Evolutionary conservation across 2,113 vertebrate genomes (phyloP).

Genomic region (Xiphias gladius): DNA sequence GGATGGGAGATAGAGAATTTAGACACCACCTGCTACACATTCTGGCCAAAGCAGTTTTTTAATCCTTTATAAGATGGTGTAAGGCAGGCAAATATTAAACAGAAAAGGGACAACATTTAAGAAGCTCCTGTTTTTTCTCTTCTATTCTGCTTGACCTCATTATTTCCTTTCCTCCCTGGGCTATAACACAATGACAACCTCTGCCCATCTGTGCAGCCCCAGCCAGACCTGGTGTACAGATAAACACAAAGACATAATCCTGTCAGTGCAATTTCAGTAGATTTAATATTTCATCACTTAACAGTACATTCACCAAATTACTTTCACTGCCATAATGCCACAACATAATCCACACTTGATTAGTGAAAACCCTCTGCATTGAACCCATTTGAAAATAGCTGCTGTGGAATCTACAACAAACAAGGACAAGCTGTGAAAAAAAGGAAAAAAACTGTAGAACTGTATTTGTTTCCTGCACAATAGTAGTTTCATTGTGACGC

Average conservation of each 20-base stretch:
- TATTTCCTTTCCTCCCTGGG: conserved; percentile 9
- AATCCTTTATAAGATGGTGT: background rate
- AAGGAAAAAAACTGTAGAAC: background rate
- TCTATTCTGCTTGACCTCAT: conserved; percentile 10
- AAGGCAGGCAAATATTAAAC: background rate
- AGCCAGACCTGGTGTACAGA: background rate
- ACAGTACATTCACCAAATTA: conserved; percentile 61
- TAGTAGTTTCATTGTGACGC: background rate
- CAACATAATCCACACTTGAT: conserved; percentile 58
- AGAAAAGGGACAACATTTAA: background rate
- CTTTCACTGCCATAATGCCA: conserved; percentile 44
- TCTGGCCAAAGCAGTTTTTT: background rate
- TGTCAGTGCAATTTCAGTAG: conserved; percentile 31
- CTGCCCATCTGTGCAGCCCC: conserved; percentile 30
- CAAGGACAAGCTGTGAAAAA: conserved; percentile 1
- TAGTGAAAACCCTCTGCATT: conserved; percentile 3
- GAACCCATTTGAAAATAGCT: conserved; percentile 16
- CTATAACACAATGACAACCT: conserved; percentile 17
- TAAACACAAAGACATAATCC: conserved; percentile 45
- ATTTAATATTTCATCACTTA: conserved; percentile 65
- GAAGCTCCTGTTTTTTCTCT: conserved; percentile 5
- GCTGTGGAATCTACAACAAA: conserved; percentile 5
- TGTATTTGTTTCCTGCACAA: background rate
- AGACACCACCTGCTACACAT: conserved; percentile 34
- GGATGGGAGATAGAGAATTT: conserved; percentile 30